Conservation (phyloP, 1,140 invertebrate species). For the Acromyrmex heyeri region DNA sequence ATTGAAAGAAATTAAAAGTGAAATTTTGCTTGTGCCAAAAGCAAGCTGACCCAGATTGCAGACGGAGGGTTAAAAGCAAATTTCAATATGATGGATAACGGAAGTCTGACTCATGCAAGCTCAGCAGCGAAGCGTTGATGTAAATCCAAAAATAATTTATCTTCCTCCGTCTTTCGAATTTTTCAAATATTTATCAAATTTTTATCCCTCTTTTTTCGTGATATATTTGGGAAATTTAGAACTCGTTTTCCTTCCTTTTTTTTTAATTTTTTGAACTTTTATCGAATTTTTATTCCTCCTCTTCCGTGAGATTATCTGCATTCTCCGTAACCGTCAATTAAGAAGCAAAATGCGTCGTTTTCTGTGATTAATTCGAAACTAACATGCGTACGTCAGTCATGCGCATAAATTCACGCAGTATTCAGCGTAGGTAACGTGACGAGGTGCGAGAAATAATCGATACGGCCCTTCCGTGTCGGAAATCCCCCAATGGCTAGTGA, state of each 20-base stretch:
- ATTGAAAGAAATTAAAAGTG: too few relatives aligned
- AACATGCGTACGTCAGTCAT: background rate
- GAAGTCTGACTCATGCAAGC: conserved; percentile 1
- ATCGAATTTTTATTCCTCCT: too few relatives aligned
- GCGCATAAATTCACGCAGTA: conserved; percentile 26
- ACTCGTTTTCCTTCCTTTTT: background rate
- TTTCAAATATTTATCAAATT: too few relatives aligned
- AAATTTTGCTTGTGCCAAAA: too few relatives aligned
- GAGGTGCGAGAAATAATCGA: conserved; percentile 31
- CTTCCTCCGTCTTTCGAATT: too few relatives aligned
- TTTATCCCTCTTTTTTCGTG: too few relatives aligned
- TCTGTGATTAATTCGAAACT: conserved; percentile 25
- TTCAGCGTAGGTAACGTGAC: conserved; percentile 3
- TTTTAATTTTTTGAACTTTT: background rate
- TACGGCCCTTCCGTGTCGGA: conserved; percentile 62
- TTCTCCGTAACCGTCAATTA: background rate
- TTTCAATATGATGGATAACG: background rate
- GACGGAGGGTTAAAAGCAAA: background rate
- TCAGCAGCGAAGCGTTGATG: background rate
- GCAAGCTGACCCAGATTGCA: too few relatives aligned
- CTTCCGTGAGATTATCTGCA: background rate
- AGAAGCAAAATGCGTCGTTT: conserved; percentile 4
- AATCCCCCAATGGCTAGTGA: conserved; percentile 43
- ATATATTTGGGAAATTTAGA: conserved; percentile 13
- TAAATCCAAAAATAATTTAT: too few relatives aligned